phyloP scores from a whole-genome alignment of 2,113 vertebrate species.

The Nothoprocta pentlandii region DNA sequence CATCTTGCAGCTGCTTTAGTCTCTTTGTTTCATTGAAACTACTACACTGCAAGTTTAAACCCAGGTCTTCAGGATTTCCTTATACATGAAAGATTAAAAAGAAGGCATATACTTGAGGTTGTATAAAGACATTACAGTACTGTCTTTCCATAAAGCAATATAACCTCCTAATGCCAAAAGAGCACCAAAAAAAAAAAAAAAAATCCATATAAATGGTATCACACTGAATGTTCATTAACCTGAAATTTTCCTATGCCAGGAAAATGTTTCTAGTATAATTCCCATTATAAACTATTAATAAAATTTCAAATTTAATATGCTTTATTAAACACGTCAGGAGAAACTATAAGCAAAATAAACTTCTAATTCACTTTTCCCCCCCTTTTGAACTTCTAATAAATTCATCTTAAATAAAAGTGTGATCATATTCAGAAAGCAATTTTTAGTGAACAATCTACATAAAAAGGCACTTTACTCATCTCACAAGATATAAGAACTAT shows the following conservation, averaged over 20 bases:
- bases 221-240: neutral
- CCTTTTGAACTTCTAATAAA: neutral
- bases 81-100: neutral
- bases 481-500: neutral
- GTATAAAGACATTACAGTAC: neutral
- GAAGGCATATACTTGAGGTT: neutral
- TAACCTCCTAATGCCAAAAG: neutral
- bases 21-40: neutral
- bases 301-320: neutral
- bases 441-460: neutral
- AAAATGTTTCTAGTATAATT: neutral
- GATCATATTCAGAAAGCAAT: neutral
- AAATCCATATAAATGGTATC: neutral
- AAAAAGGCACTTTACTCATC: neutral
- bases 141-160: neutral
- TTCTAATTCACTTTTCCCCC: neutral
- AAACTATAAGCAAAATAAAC: neutral
- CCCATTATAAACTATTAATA: neutral
- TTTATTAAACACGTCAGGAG: neutral
- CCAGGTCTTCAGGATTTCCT: neutral
- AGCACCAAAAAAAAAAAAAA: neutral
- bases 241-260: neutral
- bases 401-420: neutral
- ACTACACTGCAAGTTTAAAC: neutral
- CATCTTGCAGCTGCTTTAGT: neutral